Evolutionary conservation across 2,113 vertebrate genomes (phyloP).

Genomic region (Burhinus oedicnemus): DNA sequence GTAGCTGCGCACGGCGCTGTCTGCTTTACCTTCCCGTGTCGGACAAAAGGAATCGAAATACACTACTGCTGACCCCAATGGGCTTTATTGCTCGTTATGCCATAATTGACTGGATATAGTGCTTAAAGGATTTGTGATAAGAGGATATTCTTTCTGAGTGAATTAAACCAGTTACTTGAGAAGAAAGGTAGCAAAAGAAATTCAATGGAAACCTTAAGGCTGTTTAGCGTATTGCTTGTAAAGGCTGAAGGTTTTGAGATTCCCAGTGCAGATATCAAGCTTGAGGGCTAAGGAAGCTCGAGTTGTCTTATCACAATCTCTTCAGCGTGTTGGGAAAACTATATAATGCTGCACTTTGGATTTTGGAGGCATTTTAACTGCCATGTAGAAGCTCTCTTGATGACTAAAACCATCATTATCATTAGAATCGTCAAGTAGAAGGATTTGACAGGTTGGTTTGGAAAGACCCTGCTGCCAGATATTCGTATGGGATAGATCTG

Average conservation of each 20-base stretch:
- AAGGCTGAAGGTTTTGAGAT: background rate
- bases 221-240: background rate
- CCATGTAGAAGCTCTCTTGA: background rate
- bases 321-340: background rate
- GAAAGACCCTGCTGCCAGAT: background rate
- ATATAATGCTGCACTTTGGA: background rate
- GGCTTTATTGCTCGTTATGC: background rate
- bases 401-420: background rate
- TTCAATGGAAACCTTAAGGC: background rate
- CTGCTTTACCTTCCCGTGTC: background rate
- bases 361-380: background rate
- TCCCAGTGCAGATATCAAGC: background rate
- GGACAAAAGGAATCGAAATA: background rate
- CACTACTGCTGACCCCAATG: background rate
- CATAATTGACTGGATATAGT: background rate
- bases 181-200: background rate
- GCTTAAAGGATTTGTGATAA: background rate
- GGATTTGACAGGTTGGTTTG: background rate
- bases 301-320: background rate
- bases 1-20: background rate
- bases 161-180: background rate
- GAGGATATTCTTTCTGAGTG: background rate
- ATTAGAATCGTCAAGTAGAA: background rate
- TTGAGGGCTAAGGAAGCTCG: background rate
- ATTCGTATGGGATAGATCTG: background rate